Evolutionary conservation across 1,140 invertebrate genomes (phyloP).

Genomic region (Drosophila albomicans): DNA sequence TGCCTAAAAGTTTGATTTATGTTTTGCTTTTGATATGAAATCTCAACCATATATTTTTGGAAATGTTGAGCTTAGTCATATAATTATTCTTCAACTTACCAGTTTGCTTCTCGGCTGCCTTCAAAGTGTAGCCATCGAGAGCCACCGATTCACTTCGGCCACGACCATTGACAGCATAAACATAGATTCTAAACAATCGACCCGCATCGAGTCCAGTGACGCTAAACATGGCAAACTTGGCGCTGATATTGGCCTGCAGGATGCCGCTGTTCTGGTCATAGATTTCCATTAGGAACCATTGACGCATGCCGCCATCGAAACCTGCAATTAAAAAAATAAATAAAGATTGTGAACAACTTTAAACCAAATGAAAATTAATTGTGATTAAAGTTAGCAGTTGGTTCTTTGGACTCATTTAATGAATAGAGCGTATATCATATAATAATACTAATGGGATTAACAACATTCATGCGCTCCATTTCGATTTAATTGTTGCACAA

Average conservation of each 20-base stretch:
- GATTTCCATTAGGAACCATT: conserved; percentile 90
- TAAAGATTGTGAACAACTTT: not conserved
- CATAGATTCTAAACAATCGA: conserved; percentile 88
- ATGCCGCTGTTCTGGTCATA: conserved; percentile 88
- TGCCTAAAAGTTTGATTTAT: not conserved
- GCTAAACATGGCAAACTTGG: conserved; percentile 88
- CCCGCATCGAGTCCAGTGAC: conserved; percentile 90
- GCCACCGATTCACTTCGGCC: conserved; percentile 87
- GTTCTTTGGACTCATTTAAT: not conserved
- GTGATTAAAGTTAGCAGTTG: no score
- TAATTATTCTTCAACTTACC: conserved; percentile 86
- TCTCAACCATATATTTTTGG: not conserved
- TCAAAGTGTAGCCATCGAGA: conserved; percentile 89
- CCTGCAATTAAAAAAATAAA: conserved; percentile 83
- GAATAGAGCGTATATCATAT: not conserved
- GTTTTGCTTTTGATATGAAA: not conserved
- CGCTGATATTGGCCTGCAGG: conserved; percentile 89
- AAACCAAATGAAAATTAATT: not conserved
- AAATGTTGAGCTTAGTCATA: not conserved
- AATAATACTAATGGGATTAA: not conserved
- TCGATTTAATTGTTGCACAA: not conserved
- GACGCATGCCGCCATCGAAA: conserved; percentile 91
- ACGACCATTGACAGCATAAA: conserved; percentile 88
- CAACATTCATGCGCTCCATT: not conserved
- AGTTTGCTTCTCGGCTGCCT: conserved; percentile 92